Base-by-base conservation (phyloP, 2,113 vertebrate genomes). In the Prietella phreatophila region DNA sequence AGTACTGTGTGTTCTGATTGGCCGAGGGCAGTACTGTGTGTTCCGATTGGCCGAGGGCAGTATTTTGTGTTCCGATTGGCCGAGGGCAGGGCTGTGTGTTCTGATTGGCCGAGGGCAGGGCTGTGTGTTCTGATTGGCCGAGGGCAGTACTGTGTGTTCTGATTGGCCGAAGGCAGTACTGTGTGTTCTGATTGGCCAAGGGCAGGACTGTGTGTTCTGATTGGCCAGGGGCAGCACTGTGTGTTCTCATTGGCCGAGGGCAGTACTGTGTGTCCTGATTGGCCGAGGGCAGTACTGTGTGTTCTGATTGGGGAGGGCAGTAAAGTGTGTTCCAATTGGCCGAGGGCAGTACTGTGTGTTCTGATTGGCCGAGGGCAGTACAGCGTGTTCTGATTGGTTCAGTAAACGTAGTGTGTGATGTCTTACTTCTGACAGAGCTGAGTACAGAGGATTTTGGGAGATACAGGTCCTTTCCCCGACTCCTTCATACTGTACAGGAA, bases 401-500 rank as follows among this genome's bases (percentile, higher is more conserved):
- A 79, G 27, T 14, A 27, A 6, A 8, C 7, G 25, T 30, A 30
- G 20, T 1, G 15, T 33, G n/a, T 55, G 50, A 30, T 47, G 67
- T 92, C 97, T 87, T 96, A 99, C 98, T 99, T 99, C 90, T 98
- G 98, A 92, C 98, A 99, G 88, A 99, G 97, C 92, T 99, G 98
- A 93, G 95, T 98, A 93, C 99, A 99, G 84, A 99, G 96, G 83
- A 97, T 93, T 94, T 98, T 99, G 85, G 98, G 97, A 91, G 96
- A 97, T 90, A 99, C 93, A 0, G 97, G 96, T 86, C 97, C 97
- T 94, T 96, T 98, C 56, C 97, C 97, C 58, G 96, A 89, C 86
- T 98, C 98, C 91, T 97, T 98, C 97, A 99, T 99, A 93, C 94
- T 97, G 87, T 98, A 96, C 87, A 99, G 97, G 93, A 99, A 99